These are phyloP conservation scores for Luperina nickerlii DNA, from an alignment of 2,888 invertebrate genomes.

Conservation along the genomic window DNA sequence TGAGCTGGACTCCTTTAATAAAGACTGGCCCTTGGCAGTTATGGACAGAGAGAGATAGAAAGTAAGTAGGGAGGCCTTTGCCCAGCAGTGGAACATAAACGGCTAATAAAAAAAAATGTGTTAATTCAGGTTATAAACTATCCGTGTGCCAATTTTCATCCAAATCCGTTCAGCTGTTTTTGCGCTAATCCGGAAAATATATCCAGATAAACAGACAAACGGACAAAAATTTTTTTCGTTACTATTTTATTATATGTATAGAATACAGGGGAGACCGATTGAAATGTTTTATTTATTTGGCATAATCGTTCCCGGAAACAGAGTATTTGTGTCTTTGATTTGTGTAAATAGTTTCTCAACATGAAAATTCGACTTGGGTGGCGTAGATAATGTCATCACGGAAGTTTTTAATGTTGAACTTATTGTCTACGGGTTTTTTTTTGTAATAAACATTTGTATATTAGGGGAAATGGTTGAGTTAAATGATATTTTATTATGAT, in stretches of 20 bases:
- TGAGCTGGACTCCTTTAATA: too few relatives aligned
- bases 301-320: conserved; percentile 47
- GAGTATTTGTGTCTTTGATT: conserved; percentile 19
- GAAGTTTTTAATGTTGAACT: conserved; percentile 12
- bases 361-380: conserved; percentile 55
- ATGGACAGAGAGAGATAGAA: too few relatives aligned
- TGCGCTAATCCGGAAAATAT: not conserved
- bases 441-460: not conserved
- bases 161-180: not conserved
- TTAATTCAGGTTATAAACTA: not conserved
- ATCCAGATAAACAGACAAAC: not conserved
- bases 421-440: conserved; percentile 5
- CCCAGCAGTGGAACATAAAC: too few relatives aligned
- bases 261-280: conserved; percentile 32
- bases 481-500: conserved; percentile 20
- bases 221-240: not conserved
- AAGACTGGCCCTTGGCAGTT: too few relatives aligned
- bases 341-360: conserved; percentile 41
- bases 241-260: not conserved
- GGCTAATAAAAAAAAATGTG: too few relatives aligned
- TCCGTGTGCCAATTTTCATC: not conserved
- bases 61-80: too few relatives aligned
- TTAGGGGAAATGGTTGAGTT: not conserved
- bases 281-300: conserved; percentile 64
- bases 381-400: conserved; percentile 31